Conservation (phyloP, 2,888 invertebrate species). For the Mongoloraphidia duomilia region DNA sequence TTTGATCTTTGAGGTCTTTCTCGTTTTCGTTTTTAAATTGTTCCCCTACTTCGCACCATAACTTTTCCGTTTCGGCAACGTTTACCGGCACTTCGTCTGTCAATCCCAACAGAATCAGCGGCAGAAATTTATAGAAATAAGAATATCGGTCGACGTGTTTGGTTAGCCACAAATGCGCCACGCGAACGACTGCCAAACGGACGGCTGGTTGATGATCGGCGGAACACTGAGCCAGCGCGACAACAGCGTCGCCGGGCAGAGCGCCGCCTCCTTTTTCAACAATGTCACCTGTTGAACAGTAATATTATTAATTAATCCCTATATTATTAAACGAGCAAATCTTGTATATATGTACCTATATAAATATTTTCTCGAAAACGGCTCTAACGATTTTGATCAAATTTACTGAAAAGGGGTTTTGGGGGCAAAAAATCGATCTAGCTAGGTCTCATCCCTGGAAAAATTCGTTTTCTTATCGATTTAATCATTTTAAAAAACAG, state of each 20-base stretch:
- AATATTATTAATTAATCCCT: too few relatives aligned
- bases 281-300: not conserved
- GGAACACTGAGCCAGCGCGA: slow-evolving; percentile 70
- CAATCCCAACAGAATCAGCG: slow-evolving; percentile 71
- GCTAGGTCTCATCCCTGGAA: too few relatives aligned
- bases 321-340: too few relatives aligned
- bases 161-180: slow-evolving; percentile 65
- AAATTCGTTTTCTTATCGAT: too few relatives aligned
- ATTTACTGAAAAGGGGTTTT: too few relatives aligned
- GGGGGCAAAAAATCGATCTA: too few relatives aligned
- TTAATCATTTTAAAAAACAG: too few relatives aligned
- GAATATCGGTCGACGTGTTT: slow-evolving; percentile 76
- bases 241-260: slow-evolving; percentile 44
- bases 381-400: too few relatives aligned
- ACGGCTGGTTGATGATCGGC: slow-evolving; percentile 76
- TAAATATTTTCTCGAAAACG: too few relatives aligned
- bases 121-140: slow-evolving; percentile 73
- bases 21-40: slow-evolving; percentile 79
- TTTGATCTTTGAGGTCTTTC: slow-evolving; percentile 66
- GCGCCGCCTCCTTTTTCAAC: slow-evolving; percentile 3
- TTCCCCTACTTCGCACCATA: slow-evolving; percentile 62
- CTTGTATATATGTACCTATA: too few relatives aligned
- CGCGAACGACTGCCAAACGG: slow-evolving; percentile 57
- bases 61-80: slow-evolving; percentile 40
- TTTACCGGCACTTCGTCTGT: slow-evolving; percentile 69